Percentiles rank a stretch among this genome's conserved stretches.
phyloP scores from a whole-genome alignment of 2,113 vertebrate species.

The Sula dactylatra region DNA sequence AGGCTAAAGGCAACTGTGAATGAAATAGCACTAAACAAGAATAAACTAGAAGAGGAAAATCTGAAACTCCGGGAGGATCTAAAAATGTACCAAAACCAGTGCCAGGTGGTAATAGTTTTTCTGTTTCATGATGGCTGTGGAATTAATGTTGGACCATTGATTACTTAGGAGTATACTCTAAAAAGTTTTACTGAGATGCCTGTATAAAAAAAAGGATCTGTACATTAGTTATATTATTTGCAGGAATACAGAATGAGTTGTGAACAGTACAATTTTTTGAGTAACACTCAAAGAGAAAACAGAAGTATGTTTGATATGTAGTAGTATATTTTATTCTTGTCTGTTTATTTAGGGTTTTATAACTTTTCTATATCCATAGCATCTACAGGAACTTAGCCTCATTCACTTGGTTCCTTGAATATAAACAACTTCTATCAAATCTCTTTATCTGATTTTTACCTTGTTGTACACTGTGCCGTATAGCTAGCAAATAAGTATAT shows the following conservation, averaged over 20 bases:
- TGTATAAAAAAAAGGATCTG: background rate
- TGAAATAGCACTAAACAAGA: slow-evolving; percentile 72
- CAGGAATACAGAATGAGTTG: background rate
- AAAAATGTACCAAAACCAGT: slow-evolving; percentile 71
- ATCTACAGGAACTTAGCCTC: background rate
- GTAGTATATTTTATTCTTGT: background rate
- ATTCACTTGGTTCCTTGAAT: background rate
- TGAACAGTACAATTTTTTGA: background rate
- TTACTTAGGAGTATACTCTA: background rate
- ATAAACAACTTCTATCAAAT: background rate
- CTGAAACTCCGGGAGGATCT: slow-evolving; percentile 71
- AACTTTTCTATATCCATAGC: background rate
- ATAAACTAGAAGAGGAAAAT: slow-evolving; percentile 75
- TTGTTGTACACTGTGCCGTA: background rate
- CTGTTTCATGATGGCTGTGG: background rate
- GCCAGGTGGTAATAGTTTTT: slow-evolving; percentile 66
- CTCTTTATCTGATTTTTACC: background rate
- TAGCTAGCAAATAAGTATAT: background rate
- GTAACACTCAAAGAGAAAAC: background rate
- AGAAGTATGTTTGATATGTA: background rate
- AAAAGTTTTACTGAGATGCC: background rate
- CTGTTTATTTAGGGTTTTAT: background rate
- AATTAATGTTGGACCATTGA: background rate
- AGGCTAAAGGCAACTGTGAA: slow-evolving; percentile 72
- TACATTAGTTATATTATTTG: background rate